Percentiles rank a stretch among this genome's conserved stretches.
These are phyloP conservation scores for Lasiommata megera DNA, from an alignment of 2,888 invertebrate genomes.

Conservation along the genomic window DNA sequence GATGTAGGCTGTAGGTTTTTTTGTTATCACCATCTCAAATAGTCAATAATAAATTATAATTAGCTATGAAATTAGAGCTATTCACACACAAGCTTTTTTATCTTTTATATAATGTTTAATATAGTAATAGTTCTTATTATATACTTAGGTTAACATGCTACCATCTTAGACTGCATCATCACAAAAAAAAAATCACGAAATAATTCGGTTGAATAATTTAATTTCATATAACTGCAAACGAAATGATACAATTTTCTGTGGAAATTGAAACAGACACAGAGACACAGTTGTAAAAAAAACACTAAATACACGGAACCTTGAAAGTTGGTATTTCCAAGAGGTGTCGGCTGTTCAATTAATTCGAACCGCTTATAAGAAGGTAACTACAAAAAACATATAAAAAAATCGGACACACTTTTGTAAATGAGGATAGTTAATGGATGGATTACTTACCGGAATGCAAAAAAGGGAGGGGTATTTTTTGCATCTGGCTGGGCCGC, in stretches of 20 bases:
- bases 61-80: too few species aligned
- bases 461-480: background rate
- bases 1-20: too few species aligned
- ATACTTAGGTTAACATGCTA: too few species aligned
- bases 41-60: too few species aligned
- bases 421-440: background rate
- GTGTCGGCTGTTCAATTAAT: background rate
- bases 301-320: constrained; percentile 1
- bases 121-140: too few species aligned
- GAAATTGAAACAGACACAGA: background rate
- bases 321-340: constrained; percentile 8
- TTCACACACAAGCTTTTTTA: too few species aligned
- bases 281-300: background rate
- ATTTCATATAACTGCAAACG: background rate
- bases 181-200: too few species aligned
- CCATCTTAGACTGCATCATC: too few species aligned
- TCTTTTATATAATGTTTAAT: too few species aligned
- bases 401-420: background rate
- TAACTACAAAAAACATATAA: background rate
- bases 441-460: background rate
- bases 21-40: too few species aligned
- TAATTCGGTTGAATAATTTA: too few species aligned
- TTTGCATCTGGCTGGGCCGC: too few species aligned
- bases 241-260: constrained; percentile 5
- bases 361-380: background rate